phyloP scores from a whole-genome alignment of 2,797 vertebrate genomes.

The Odontamblyopus rebecca region DNA sequence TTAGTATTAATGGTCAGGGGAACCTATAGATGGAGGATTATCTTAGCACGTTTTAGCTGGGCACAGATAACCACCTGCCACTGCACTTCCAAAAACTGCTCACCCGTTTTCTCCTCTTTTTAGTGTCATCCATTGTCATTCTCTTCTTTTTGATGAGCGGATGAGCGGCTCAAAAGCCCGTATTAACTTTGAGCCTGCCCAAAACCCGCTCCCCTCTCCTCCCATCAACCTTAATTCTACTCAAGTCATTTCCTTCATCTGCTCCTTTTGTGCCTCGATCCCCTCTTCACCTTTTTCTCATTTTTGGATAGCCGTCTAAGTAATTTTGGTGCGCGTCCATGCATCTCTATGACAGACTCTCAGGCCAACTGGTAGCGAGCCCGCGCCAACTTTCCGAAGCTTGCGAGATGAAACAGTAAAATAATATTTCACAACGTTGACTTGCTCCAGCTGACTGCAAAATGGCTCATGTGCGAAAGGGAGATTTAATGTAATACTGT shows the following conservation, averaged over 20 bases:
- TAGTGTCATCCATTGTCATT: not conserved
- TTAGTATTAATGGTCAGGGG: no score
- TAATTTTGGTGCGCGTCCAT: conserved; percentile 35
- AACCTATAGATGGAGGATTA: no score
- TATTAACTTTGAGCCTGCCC: conserved; percentile 56
- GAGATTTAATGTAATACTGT: conserved; percentile 45
- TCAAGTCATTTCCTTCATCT: conserved; percentile 61
- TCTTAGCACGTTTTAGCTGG: no score
- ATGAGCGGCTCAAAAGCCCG: conserved; percentile 54
- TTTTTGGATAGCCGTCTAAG: conserved; percentile 44
- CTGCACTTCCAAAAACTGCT: not conserved
- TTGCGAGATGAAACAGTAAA: conserved; percentile 25
- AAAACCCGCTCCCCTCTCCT: conserved; percentile 42
- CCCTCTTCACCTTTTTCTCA: conserved; percentile 52
- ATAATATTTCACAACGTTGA: conserved; percentile 41
- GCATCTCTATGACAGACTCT: conserved; percentile 48
- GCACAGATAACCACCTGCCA: not conserved
- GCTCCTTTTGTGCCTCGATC: conserved; percentile 58
- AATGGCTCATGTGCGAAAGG: no score
- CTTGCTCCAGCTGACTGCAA: conserved; percentile 13
- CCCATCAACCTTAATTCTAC: conserved; percentile 56
- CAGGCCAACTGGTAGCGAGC: conserved; percentile 56
- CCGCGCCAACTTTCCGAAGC: conserved; percentile 33
- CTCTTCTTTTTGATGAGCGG: conserved; percentile 48
- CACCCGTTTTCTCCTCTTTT: not conserved